Base-by-base conservation (phyloP, 2,888 invertebrate species). In the Nomada fabriciana region DNA sequence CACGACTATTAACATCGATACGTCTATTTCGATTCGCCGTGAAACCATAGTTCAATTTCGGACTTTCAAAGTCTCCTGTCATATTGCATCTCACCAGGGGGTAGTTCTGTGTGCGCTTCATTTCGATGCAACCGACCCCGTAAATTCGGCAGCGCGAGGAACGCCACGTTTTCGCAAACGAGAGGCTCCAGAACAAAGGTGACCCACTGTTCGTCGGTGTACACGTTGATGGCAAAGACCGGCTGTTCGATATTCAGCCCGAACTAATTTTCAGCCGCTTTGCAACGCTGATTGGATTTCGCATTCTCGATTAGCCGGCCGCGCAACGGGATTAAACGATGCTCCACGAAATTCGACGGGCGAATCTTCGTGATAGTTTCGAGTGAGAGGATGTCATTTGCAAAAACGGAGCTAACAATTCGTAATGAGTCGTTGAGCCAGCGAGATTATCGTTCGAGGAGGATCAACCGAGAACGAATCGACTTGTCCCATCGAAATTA, bases 261-360 rank as follows among this genome's bases (percentile, higher is more conserved):
- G 55, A 73, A 80, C 69, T 82, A 81, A 82, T 80, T 82, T 80
- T 76, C 81, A n/a, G 60, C 52, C 67, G 76, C 76, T 81, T 72
- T 65, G 71, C 68, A 50, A 76, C 59, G 72, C 76, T 73, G 76
- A 82, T 82, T 82, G 82, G 76, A 69, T 73, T 69, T 59, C 76
- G 81, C 64, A 81, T 76, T 81, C 76, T 73, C 76, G 82, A 82
- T 81, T 81, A 76, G 76, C 76, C 57, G 52, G n/a, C 42, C 57
- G 59, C 29, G 36, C 23, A 59, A n/a, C 69, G 59, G 69, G 64
- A 78, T 78, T 61, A 77, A 71, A 74, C 73, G 78, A 29, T 36
- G 53, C 18, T 59, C 9, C 70, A 43, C 53, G 68, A 70, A 81
- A 73, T 65, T 71, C 76, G 59, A 47, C 43, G 57, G 23, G 42